Percentiles rank a stretch among this genome's conserved stretches.
phyloP scores from a whole-genome alignment of 1,140 invertebrate genomes.

The Bombyx mori region ASM3026992v2 NC_085110.1:14039001-14039500 shows the following conservation, averaged over 20 bases:
- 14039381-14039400: neutral
- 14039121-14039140: conserved; percentile 98
- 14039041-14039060: conserved; percentile 96
- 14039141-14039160: conserved; percentile 68
- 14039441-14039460: conserved; percentile 79
- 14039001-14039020: conserved; percentile 23
- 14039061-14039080: conserved; percentile 93
- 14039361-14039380: no score
- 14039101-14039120: conserved; percentile 83
- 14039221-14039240: conserved; percentile 74
- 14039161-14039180: conserved; percentile 88
- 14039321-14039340: neutral
- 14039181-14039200: conserved; percentile 82
- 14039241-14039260: neutral
- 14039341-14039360: neutral
- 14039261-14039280: no score
- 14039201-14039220: conserved; percentile 78
- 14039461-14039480: conserved; percentile 79
- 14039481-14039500: conserved; percentile 73
- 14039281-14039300: no score
- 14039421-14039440: conserved; percentile 54
- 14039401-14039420: neutral
- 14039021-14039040: conserved; percentile 82
- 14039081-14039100: conserved; percentile 82
- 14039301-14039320: neutral